Evolutionary conservation across 2,888 invertebrate species (phyloP).

Genomic region (Mythimna vitellina): DNA sequence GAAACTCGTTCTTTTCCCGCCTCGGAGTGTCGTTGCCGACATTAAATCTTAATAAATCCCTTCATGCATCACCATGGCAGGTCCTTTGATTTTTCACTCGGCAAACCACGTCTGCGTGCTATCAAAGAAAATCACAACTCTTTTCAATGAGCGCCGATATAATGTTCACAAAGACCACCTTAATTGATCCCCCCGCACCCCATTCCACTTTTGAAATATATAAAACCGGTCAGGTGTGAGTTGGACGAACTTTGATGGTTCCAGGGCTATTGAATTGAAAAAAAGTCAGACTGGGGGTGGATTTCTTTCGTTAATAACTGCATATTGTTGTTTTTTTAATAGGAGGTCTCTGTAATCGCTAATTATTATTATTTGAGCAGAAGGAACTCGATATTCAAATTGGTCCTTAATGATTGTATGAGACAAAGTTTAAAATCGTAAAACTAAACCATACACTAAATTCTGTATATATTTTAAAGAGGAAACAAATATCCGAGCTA

Average conservation of each 20-base stretch:
- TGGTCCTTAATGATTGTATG: background rate
- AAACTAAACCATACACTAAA: no score
- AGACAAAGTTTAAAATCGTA: no score
- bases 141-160: conserved; percentile 90
- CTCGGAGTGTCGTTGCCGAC: conserved; percentile 89
- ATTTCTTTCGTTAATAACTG: conserved; percentile 43
- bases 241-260: conserved; percentile 63
- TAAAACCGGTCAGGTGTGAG: conserved; percentile 71
- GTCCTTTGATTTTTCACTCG: conserved; percentile 90
- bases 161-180: conserved; percentile 86
- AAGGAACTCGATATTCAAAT: background rate
- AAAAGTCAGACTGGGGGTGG: conserved; percentile 40
- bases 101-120: conserved; percentile 88
- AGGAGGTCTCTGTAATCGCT: background rate
- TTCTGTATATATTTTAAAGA: conserved; percentile 7
- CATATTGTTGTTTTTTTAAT: conserved; percentile 27
- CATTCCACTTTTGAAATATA: conserved; percentile 77
- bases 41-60: conserved; percentile 91
- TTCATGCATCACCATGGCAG: conserved; percentile 87
- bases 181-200: conserved; percentile 86
- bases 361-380: conserved; percentile 21
- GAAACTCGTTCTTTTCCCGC: conserved; percentile 90
- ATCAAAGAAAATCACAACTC: conserved; percentile 91
- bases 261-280: conserved; percentile 57
- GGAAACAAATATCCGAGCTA: conserved; percentile 15